Conservation (phyloP, 2,113 vertebrate species). For the Salvelinus fontinalis region DNA sequence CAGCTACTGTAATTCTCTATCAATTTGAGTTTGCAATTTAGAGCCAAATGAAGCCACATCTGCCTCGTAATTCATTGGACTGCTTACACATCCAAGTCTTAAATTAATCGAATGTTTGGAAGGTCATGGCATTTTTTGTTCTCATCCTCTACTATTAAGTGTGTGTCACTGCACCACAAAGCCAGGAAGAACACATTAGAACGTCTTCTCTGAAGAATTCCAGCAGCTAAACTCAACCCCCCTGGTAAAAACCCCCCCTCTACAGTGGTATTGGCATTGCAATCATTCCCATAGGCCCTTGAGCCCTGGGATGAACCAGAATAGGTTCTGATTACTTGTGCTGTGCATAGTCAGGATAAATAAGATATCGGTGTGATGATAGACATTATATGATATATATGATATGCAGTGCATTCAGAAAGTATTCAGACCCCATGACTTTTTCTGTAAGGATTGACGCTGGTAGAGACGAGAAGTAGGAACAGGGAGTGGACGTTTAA, state of each 20-base stretch:
- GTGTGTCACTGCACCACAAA: conserved; percentile 3
- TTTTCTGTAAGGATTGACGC: too few species aligned
- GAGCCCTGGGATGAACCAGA: background rate
- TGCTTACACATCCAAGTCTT: conserved; percentile 30
- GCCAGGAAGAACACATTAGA: background rate
- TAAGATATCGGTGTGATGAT: background rate
- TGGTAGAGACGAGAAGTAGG: too few species aligned
- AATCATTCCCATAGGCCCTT: conserved; percentile 7
- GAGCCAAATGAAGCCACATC: conserved; percentile 49
- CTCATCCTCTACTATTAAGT: conserved; percentile 38
- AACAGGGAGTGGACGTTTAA: too few species aligned
- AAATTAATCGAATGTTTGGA: conserved; percentile 55
- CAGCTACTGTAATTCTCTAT: conserved; percentile 32
- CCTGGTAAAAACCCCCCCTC: background rate
- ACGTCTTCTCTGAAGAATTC: background rate
- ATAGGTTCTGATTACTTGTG: conserved; percentile 1
- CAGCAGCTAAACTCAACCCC: background rate
- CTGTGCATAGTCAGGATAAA: background rate
- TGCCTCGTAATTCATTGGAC: conserved; percentile 43
- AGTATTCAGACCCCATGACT: too few species aligned
- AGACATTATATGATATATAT: background rate
- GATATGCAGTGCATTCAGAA: too few species aligned
- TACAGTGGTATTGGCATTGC: background rate
- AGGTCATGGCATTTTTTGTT: conserved; percentile 51
- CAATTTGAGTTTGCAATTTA: conserved; percentile 57